Percentiles rank a stretch among this genome's conserved stretches.
Conservation (phyloP, 2,888 invertebrate genomes). For the Eilema griseolum region DNA sequence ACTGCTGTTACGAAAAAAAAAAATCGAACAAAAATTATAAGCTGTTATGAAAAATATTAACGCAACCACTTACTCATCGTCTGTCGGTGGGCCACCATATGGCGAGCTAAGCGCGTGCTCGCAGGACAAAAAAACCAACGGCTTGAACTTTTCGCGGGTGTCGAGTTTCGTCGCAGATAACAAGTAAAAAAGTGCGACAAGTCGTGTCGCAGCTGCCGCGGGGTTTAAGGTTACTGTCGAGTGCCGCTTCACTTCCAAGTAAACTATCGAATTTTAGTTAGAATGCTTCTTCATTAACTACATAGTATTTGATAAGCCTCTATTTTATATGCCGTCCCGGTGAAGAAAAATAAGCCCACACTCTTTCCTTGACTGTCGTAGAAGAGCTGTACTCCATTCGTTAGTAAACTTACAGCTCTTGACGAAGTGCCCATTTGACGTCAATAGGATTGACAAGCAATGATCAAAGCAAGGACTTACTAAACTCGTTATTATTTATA, state of each 20-base stretch:
- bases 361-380: too few relatives aligned
- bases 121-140: conserved; percentile 63
- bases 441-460: too few relatives aligned
- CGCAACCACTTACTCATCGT: conserved; percentile 41
- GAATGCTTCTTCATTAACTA: neutral
- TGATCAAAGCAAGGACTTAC: too few relatives aligned
- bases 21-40: conserved; percentile 48
- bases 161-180: conserved; percentile 75
- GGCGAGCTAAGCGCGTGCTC: conserved; percentile 81
- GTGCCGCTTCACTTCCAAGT: conserved; percentile 64
- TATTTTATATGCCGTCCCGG: too few relatives aligned
- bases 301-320: too few relatives aligned
- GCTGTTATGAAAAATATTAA: conserved; percentile 45
- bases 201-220: conserved; percentile 73
- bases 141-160: conserved; percentile 73
- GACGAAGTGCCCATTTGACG: too few relatives aligned
- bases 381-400: too few relatives aligned
- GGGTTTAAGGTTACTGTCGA: conserved; percentile 81
- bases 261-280: conserved; percentile 9
- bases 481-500: too few relatives aligned
- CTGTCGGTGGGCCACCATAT: conserved; percentile 76
- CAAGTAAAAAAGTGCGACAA: conserved; percentile 68
- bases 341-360: too few relatives aligned
- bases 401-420: too few relatives aligned
- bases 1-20: neutral